A percentile compares a stretch with the other conserved stretches of the same genome.
phyloP scores from a whole-genome alignment of 2,113 vertebrate genomes.

The Elaphurus davidianus region DNA sequence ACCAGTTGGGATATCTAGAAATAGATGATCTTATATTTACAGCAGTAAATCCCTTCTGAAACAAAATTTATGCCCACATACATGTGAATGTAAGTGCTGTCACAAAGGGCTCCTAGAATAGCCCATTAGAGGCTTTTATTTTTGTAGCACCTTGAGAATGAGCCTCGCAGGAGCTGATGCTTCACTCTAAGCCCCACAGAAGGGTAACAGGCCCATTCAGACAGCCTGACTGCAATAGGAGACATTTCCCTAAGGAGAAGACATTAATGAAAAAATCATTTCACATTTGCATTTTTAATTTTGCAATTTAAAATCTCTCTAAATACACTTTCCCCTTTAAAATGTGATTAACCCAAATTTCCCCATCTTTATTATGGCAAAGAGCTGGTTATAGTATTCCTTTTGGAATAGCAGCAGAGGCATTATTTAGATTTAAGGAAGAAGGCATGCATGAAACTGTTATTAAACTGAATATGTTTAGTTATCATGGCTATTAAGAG shows the following conservation, averaged over 20 bases:
- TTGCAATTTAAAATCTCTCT: conserved; percentile 60
- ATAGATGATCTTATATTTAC: not conserved
- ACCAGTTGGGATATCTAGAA: not conserved
- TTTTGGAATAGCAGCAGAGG: conserved; percentile 33
- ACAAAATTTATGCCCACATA: not conserved
- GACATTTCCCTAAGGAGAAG: not conserved
- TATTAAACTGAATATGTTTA: conserved; percentile 32
- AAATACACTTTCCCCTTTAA: conserved; percentile 55
- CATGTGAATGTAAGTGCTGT: not conserved
- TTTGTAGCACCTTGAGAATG: not conserved
- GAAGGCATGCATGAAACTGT: conserved; percentile 10
- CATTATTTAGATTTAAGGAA: conserved; percentile 63
- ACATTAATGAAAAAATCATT: conserved; percentile 41
- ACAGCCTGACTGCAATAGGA: not conserved
- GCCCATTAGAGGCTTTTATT: not conserved
- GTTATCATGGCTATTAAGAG: not conserved
- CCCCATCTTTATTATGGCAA: conserved; percentile 54
- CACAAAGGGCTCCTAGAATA: not conserved
- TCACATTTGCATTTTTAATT: conserved; percentile 38
- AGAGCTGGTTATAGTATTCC: conserved; percentile 12
- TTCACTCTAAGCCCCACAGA: not conserved
- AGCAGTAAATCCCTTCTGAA: not conserved
- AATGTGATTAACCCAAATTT: conserved; percentile 51
- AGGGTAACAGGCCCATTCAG: not conserved
- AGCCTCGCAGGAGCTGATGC: not conserved